A percentile compares a stretch with the other conserved stretches of the same genome.
These are phyloP conservation scores for Columbina picui DNA, from an alignment of 2,113 vertebrate species.

Conservation along the genomic window DNA sequence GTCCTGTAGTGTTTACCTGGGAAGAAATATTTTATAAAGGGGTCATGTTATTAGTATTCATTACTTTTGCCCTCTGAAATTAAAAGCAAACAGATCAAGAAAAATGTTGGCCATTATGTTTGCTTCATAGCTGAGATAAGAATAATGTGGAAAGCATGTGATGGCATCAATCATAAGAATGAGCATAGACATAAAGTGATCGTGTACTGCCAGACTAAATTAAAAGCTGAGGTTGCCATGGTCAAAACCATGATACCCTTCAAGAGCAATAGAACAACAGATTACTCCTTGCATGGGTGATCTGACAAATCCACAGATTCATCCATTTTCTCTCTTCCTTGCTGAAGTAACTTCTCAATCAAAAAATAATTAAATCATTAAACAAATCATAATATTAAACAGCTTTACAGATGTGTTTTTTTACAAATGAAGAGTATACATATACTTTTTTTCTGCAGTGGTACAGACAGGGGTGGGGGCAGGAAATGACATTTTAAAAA, in stretches of 20 bases:
- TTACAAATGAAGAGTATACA: background rate
- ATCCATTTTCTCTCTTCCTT: background rate
- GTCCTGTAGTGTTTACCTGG: background rate
- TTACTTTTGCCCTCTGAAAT: background rate
- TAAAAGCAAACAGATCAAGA: background rate
- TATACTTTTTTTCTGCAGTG: background rate
- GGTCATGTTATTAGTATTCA: background rate
- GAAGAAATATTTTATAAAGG: background rate
- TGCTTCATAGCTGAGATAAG: background rate
- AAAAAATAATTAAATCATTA: background rate
- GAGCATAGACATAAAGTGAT: background rate
- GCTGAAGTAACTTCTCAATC: background rate
- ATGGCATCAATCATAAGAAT: background rate
- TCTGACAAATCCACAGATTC: background rate
- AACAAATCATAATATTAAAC: background rate
- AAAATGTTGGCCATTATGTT: background rate
- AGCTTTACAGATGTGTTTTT: background rate
- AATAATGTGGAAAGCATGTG: background rate
- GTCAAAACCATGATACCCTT: background rate
- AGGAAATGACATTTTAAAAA: accelerated
- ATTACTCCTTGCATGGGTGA: background rate
- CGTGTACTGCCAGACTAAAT: background rate
- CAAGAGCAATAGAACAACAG: background rate
- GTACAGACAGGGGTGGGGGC: accelerated
- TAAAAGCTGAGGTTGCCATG: background rate